Conservation (phyloP, 1,140 invertebrate genomes). For the Drosophila pectinifera region DNA sequence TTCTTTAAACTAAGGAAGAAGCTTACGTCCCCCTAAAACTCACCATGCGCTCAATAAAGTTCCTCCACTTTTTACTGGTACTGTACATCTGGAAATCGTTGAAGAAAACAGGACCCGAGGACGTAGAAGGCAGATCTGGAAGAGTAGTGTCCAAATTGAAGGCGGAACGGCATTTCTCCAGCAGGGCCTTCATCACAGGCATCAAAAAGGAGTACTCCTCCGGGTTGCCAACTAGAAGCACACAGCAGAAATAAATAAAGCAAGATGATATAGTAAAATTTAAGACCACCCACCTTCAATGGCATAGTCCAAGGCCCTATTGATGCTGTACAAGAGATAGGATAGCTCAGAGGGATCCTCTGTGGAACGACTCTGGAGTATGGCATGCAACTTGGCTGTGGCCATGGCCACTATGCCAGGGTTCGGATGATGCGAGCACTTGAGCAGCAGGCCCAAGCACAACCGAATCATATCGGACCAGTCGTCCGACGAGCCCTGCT, state of each 20-base stretch:
- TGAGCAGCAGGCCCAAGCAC: conserved; percentile 86
- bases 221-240: conserved; percentile 85
- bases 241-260: background rate
- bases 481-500: conserved; percentile 85
- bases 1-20: too few relatives aligned
- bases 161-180: conserved; percentile 86
- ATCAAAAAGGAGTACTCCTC: conserved; percentile 88
- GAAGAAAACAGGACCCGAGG: conserved; percentile 87
- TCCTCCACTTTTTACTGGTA: conserved; percentile 87
- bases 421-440: conserved; percentile 86
- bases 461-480: conserved; percentile 87
- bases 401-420: conserved; percentile 87
- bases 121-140: conserved; percentile 86
- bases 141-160: conserved; percentile 86
- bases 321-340: conserved; percentile 86
- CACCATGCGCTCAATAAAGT: conserved; percentile 87
- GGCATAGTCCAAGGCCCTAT: conserved; percentile 84
- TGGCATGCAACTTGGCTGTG: conserved; percentile 87
- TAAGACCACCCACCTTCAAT: conserved; percentile 77
- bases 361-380: conserved; percentile 87
- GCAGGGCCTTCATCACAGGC: conserved; percentile 88
- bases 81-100: conserved; percentile 88
- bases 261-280: fast-evolving
- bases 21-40: too few relatives aligned
- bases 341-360: conserved; percentile 86